These are phyloP conservation scores for Potamarius usumacintae DNA, from an alignment of 2,113 vertebrate species.

Conservation along the genomic window DNA sequence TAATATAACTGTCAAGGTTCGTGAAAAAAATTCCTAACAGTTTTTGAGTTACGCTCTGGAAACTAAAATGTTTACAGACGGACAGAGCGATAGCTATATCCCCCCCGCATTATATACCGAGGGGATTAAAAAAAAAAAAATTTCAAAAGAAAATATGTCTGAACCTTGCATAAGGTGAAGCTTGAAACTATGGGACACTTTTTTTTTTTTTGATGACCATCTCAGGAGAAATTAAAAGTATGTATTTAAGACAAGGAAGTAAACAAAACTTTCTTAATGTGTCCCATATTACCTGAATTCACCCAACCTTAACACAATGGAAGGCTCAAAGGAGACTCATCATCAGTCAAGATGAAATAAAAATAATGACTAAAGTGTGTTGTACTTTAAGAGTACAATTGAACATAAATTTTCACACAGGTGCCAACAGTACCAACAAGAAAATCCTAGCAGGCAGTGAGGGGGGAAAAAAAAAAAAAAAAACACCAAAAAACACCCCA, in stretches of 20 bases:
- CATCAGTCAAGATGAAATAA: constrained; percentile 10
- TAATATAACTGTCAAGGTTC: too few species aligned
- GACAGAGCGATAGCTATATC: too few species aligned
- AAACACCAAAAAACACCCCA: background rate
- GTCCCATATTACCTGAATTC: constrained; percentile 28
- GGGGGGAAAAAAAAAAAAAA: too few species aligned
- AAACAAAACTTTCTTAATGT: constrained; percentile 25
- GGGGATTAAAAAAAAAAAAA: too few species aligned
- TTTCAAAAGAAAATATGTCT: background rate
- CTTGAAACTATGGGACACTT: background rate
- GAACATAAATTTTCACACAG: background rate
- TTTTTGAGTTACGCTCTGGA: too few species aligned
- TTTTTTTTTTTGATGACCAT: background rate
- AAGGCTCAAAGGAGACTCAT: background rate
- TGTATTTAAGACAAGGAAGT: constrained; percentile 13
- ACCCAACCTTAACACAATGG: constrained; percentile 12
- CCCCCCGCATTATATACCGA: too few species aligned
- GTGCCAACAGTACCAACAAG: background rate
- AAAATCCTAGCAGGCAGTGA: background rate
- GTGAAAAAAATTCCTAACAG: too few species aligned
- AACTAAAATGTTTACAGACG: too few species aligned
- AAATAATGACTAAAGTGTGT: background rate
- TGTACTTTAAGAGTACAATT: background rate
- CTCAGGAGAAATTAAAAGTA: constrained; percentile 20
- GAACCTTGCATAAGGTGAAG: background rate